Evolutionary conservation across 1,140 invertebrate genomes (phyloP), one percentile per base, ranked within the genome.

Genomic region (Heliconius hewitsoni): DNA sequence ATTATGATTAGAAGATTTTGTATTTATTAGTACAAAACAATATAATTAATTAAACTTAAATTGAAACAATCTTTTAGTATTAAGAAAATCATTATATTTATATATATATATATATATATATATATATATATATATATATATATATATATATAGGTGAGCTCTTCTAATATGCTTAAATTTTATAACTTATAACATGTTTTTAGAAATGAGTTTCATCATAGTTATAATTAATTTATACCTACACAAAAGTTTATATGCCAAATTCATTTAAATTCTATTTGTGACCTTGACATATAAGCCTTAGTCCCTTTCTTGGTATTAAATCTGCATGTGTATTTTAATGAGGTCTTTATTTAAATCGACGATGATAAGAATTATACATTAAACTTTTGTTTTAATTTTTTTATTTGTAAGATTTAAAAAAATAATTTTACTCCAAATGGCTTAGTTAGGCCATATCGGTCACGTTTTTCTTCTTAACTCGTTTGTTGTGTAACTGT

Each of bases 221-320:
- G 2, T 30, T 66, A 66, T 23, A 23, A 81, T 77, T 77, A 39
- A 77, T 77, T 66, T 73, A 80, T 80, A 11, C 34, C 66, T 73
- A 76, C 71, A 60, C 74, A 42, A 60, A 82, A 79, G 37, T 79
- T 74, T 60, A 77, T 78, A 77, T 81, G 72, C 74, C 50, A 81
- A 77, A 79, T n/a, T 23, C 19, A 55, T 72, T 74, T 9, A 42
- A 60, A 79, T 70, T 78, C 71, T 60, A 72, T 72, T 77, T 46
- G 13, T 77, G 80, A 81, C 84, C 85, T 87, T 87, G 85, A 87
- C 85, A 84, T 87, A 87, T 80, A 83, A 83, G 80, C 78, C 74
- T 72, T 75, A 52, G 72, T 50, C 78, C 78, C 82, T 84, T 85
- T 85, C 80, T 81, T 77, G 55, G 60, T 74, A 79, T 79, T 80